These are phyloP conservation scores for Radopholus similis DNA, from an alignment of 1,140 invertebrate genomes.

Conservation along the genomic window DNA sequence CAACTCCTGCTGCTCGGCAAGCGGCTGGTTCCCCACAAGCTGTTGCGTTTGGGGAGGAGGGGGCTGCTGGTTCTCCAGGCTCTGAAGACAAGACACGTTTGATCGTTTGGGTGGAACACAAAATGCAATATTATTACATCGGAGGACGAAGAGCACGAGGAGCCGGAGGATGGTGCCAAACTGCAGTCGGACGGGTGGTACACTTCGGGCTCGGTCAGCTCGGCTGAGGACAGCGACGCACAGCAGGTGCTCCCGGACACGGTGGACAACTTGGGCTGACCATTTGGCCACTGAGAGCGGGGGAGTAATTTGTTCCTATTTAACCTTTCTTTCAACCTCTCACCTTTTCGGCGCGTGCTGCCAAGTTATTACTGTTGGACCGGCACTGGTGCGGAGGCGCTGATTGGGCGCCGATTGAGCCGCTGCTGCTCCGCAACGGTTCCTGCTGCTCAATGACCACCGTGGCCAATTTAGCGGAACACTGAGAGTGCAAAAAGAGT, in stretches of 20 bases:
- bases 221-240: neutral
- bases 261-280: too few relatives aligned
- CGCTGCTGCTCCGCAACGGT: neutral
- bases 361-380: too few relatives aligned
- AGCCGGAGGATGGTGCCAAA: conserved; percentile 12
- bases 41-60: neutral
- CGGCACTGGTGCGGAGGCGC: too few relatives aligned
- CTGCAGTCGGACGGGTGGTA: conserved; percentile 18
- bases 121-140: neutral
- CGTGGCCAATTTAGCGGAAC: neutral
- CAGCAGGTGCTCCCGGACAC: neutral
- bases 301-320: too few relatives aligned
- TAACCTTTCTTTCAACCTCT: too few relatives aligned
- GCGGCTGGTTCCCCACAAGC: neutral
- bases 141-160: conserved; percentile 8
- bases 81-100: neutral
- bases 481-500: neutral
- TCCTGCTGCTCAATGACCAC: neutral
- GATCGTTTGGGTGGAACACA: too few relatives aligned
- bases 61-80: neutral
- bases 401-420: too few relatives aligned
- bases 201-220: conserved; percentile 7
- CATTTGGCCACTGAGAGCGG: too few relatives aligned
- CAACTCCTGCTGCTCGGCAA: neutral
- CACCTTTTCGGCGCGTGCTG: too few relatives aligned